phyloP scores from a whole-genome alignment of 2,113 vertebrate species.

The Gymnocephalus cernua region DNA sequence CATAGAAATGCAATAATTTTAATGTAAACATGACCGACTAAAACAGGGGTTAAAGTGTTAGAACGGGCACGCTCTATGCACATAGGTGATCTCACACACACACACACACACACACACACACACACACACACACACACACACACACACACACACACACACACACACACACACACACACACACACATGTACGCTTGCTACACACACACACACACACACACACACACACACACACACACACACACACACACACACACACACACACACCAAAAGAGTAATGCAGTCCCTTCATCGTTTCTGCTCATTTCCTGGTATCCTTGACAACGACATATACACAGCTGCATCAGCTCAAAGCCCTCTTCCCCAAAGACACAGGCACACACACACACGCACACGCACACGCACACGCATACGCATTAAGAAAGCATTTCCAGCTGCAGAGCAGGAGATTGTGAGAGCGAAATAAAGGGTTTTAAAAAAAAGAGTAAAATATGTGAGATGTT shows the following conservation, averaged over 20 bases:
- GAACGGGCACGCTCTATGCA: conserved; percentile 17
- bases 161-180: not conserved
- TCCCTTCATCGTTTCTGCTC: conserved; percentile 60
- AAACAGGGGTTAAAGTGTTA: conserved; percentile 55
- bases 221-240: not conserved
- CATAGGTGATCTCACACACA: conserved; percentile 9
- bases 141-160: conserved; percentile 1
- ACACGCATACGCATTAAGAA: conserved; percentile 48
- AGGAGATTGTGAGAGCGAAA: conserved; percentile 42
- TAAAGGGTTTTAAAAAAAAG: conserved; percentile 15
- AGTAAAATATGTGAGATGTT: conserved; percentile 7
- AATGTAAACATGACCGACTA: conserved; percentile 44
- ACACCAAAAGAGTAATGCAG: conserved; percentile 33
- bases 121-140: not conserved
- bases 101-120: not conserved
- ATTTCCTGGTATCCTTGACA: conserved; percentile 81
- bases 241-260: not conserved
- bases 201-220: conserved; percentile 7
- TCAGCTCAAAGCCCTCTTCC: conserved; percentile 66
- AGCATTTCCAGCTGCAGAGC: conserved; percentile 77
- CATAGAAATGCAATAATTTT: conserved; percentile 44
- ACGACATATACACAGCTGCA: conserved; percentile 82
- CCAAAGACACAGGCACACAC: conserved; percentile 50
- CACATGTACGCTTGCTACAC: not conserved
- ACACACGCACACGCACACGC: conserved; percentile 42